Evolutionary conservation across 2,888 invertebrate genomes (phyloP).

Genomic region (Caenorhabditis angaria): DNA sequence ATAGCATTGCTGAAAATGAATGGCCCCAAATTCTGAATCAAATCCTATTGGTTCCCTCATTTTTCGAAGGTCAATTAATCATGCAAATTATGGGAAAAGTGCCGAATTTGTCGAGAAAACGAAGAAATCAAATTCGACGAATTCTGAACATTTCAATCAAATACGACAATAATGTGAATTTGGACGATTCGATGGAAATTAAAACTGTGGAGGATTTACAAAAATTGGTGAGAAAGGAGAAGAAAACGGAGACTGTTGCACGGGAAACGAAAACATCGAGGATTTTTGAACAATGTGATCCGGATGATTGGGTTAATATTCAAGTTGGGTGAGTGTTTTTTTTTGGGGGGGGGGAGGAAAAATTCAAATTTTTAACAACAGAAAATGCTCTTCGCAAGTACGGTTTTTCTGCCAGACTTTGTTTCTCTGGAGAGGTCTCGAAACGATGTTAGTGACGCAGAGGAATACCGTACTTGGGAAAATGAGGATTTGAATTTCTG

Average conservation of each 20-base stretch:
- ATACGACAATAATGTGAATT: neutral
- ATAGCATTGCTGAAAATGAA: slow-evolving; percentile 13
- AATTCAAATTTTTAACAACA: slow-evolving; percentile 9
- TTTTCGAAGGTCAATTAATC: slow-evolving; percentile 8
- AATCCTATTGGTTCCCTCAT: slow-evolving; percentile 16
- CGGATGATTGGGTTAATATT: slow-evolving; percentile 30
- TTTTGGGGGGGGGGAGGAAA: neutral
- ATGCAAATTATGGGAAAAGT: neutral
- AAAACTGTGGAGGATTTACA: slow-evolving; percentile 38
- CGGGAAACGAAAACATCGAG: no score
- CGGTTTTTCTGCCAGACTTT: no score
- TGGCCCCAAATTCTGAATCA: slow-evolving; percentile 24
- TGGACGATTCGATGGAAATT: neutral
- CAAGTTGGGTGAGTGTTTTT: slow-evolving; percentile 29
- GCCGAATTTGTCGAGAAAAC: slow-evolving; percentile 13
- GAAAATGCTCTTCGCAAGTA: no score
- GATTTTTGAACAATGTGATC: no score
- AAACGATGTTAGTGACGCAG: no score
- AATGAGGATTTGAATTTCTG: no score
- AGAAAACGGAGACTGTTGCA: no score
- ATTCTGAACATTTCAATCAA: slow-evolving; percentile 20
- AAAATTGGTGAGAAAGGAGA: slow-evolving; percentile 13
- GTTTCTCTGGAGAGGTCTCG: no score
- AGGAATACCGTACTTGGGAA: no score
- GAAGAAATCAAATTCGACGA: slow-evolving; percentile 23